A percentile compares a stretch with the other conserved stretches of the same genome.
Evolutionary conservation across 2,113 vertebrate genomes (phyloP).

Genomic region (Natator depressus): DNA sequence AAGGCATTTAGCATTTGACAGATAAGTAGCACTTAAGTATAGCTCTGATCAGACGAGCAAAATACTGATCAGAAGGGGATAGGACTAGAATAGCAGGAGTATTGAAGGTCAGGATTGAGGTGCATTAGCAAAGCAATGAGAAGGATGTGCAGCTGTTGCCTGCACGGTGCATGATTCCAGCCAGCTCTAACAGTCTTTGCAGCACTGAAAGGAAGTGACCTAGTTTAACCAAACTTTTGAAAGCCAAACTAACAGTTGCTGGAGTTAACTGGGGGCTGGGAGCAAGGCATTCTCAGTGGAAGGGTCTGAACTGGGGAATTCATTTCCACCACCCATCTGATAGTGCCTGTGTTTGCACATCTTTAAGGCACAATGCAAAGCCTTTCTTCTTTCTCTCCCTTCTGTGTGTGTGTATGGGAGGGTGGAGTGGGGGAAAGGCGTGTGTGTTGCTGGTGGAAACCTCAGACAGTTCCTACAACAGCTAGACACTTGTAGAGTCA

Average conservation of each 20-base stretch:
- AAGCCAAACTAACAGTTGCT: neutral
- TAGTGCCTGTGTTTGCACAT: constrained; percentile 19
- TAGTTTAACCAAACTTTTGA: constrained; percentile 16
- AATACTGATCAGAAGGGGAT: neutral
- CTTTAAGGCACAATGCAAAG: neutral
- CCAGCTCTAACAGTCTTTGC: neutral
- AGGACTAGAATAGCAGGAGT: neutral
- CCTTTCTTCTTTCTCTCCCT: neutral
- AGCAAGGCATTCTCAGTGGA: neutral
- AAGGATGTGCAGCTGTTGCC: neutral
- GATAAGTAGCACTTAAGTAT: neutral
- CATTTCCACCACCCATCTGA: constrained; percentile 30
- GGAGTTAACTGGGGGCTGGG: neutral
- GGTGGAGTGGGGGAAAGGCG: neutral
- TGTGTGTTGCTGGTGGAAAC: neutral
- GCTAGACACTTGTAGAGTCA: neutral
- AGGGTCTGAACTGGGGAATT: neutral
- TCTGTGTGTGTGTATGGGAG: neutral
- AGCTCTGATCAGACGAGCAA: neutral
- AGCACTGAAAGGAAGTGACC: constrained; percentile 28
- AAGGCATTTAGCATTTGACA: neutral
- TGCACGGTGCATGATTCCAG: rapidly evolving
- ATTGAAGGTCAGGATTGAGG: neutral
- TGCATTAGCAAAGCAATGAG: neutral
- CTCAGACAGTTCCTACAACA: constrained; percentile 6